Evolutionary conservation across 2,797 vertebrate species (phyloP).

Genomic region (Odontamblyopus lacepedii): DNA sequence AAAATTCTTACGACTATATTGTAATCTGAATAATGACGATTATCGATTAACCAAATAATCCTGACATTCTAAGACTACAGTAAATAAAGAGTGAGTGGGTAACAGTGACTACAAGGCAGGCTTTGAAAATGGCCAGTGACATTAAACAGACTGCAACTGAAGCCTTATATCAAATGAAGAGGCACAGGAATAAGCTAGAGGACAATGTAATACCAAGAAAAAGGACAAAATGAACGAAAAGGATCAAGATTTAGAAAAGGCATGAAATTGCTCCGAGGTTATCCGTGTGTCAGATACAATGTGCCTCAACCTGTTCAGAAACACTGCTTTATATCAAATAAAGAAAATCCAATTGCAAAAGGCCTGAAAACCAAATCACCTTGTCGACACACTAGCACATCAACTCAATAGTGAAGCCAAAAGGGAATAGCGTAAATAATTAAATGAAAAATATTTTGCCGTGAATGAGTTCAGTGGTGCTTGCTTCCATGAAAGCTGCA

Average conservation of each 20-base stretch:
- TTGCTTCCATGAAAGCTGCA: not conserved
- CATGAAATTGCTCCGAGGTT: slow-evolving; percentile 4
- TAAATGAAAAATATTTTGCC: slow-evolving; percentile 14
- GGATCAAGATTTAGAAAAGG: slow-evolving; percentile 2
- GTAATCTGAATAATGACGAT: no score
- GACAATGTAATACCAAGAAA: not conserved
- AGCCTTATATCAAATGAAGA: slow-evolving; percentile 30
- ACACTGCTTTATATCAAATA: slow-evolving; percentile 5
- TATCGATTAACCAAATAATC: no score
- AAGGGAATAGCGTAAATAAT: not conserved
- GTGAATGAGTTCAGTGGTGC: slow-evolving; percentile 8
- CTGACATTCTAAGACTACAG: not conserved
- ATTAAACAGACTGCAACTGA: slow-evolving; percentile 32
- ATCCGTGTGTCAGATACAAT: slow-evolving; percentile 13
- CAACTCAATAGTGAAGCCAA: not conserved
- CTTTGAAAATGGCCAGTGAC: slow-evolving; percentile 31
- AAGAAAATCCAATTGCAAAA: not conserved
- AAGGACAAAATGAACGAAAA: slow-evolving; percentile 3
- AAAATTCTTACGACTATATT: no score
- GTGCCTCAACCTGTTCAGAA: slow-evolving; percentile 5
- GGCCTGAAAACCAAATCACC: not conserved
- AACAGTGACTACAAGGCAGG: not conserved
- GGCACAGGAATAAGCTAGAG: not conserved
- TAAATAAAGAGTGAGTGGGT: slow-evolving; percentile 24
- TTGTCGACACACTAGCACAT: not conserved